These are phyloP conservation scores for Dimorphilus gyrociliatus DNA, from an alignment of 2,888 invertebrate species.

Conservation along the genomic window DNA sequence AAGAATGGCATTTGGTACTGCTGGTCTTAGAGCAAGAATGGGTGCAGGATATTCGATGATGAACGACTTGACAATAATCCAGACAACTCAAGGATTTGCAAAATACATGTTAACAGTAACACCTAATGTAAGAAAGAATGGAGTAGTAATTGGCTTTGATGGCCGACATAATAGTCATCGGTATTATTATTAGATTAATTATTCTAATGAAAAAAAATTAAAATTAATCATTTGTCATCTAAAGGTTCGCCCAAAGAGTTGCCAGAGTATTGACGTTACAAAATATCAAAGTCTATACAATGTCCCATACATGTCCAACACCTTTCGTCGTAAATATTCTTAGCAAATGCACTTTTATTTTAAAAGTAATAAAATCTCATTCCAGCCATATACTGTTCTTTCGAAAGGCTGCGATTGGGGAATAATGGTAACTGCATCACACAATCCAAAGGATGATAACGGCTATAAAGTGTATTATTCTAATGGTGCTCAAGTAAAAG, in stretches of 20 bases:
- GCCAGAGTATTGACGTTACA: conserved; percentile 62
- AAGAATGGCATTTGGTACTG: conserved; percentile 74
- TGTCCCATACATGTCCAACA: conserved; percentile 64
- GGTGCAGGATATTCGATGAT: conserved; percentile 76
- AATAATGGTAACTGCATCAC: conserved; percentile 85
- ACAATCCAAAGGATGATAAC: conserved; percentile 86
- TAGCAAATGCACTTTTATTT: no score
- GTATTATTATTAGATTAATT: conserved; percentile 40
- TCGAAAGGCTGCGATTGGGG: conserved; percentile 61
- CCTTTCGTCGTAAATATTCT: conserved; percentile 56
- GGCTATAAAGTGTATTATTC: conserved; percentile 91
- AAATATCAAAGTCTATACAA: conserved; percentile 63
- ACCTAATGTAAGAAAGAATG: conserved; percentile 46
- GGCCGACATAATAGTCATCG: conserved; percentile 76
- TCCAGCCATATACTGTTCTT: conserved; percentile 57
- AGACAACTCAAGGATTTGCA: conserved; percentile 70
- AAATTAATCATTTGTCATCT: no score
- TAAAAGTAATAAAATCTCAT: no score
- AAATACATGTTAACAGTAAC: conserved; percentile 52
- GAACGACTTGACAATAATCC: conserved; percentile 84
- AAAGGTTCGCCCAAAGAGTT: conserved; percentile 77
- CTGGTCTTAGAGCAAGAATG: conserved; percentile 76
- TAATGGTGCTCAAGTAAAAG: conserved; percentile 62
- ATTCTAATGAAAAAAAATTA: background rate
- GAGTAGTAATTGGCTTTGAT: conserved; percentile 78